Conservation (phyloP, 2,888 invertebrate genomes). For the Theodoxus fluviatilis region DNA sequence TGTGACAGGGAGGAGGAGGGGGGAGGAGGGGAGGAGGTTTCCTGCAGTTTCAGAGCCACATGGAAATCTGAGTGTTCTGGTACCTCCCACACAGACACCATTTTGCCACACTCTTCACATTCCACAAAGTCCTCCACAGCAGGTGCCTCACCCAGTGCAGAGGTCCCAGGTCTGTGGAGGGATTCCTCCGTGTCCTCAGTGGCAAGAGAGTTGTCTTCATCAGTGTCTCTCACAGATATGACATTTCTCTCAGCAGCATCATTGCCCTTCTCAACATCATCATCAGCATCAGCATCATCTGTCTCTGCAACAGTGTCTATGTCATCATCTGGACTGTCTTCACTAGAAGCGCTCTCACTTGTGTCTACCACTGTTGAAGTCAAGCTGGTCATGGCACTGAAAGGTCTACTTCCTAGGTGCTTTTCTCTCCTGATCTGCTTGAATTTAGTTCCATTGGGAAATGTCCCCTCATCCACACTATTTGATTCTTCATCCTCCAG, state of each 20-base stretch:
- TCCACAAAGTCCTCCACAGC: constrained; percentile 29
- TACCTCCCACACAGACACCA: constrained; percentile 72
- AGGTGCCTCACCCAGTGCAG: not conserved
- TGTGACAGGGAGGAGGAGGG: constrained; percentile 5
- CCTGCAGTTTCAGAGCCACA: constrained; percentile 76
- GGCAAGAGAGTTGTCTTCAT: too few relatives aligned
- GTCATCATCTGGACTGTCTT: not conserved
- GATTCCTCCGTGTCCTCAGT: not conserved
- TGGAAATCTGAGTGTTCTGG: constrained; percentile 85
- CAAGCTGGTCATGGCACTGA: too few relatives aligned
- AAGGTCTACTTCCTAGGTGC: too few relatives aligned
- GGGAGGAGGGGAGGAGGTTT: constrained; percentile 1
- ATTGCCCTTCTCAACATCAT: not conserved
- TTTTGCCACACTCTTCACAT: constrained; percentile 77
- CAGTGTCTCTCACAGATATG: too few relatives aligned
- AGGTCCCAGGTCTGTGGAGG: not conserved
- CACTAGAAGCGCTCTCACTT: not conserved
- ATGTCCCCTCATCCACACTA: too few relatives aligned
- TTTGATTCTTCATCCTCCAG: too few relatives aligned
- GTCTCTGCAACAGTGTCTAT: not conserved
- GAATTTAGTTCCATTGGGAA: too few relatives aligned
- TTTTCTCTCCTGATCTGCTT: too few relatives aligned
- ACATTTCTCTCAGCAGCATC: not conserved
- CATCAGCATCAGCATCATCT: not conserved
- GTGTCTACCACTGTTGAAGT: not conserved